phyloP scores from a whole-genome alignment of 2,888 invertebrate species.

The Ditula angustiorana region DNA sequence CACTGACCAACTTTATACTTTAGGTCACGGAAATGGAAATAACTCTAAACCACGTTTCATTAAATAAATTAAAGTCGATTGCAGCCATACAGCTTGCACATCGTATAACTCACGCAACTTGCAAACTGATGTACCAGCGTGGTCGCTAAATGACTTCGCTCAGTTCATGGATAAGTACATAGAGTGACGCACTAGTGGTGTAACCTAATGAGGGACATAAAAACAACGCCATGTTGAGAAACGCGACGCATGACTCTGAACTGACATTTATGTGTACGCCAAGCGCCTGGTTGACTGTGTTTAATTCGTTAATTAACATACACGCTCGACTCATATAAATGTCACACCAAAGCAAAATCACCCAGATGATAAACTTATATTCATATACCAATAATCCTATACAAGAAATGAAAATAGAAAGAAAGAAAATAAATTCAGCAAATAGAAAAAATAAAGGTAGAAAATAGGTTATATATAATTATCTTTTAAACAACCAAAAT shows the following conservation, averaged over 20 bases:
- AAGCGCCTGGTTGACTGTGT: constrained; percentile 42
- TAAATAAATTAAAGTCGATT: not conserved
- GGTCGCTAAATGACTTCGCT: constrained; percentile 50
- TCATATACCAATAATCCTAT: not conserved
- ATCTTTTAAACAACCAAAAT: too few relatives aligned
- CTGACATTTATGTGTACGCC: constrained; percentile 38
- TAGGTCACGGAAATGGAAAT: constrained; percentile 43
- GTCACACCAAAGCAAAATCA: constrained; percentile 37
- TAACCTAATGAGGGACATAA: constrained; percentile 56
- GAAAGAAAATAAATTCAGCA: too few relatives aligned
- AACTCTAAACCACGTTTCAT: constrained; percentile 3
- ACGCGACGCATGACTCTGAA: constrained; percentile 40
- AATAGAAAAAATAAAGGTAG: too few relatives aligned
- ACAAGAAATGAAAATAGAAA: too few relatives aligned
- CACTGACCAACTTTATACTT: constrained; percentile 13
- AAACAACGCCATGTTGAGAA: constrained; percentile 55
- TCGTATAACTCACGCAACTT: constrained; percentile 37
- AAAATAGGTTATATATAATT: too few relatives aligned
- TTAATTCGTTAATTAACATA: constrained; percentile 42
- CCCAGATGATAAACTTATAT: constrained; percentile 18
- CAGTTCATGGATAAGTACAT: constrained; percentile 46
- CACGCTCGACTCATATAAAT: constrained; percentile 23
- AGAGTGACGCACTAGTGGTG: constrained; percentile 59
- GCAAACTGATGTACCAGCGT: constrained; percentile 25
- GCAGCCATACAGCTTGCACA: not conserved